These are phyloP conservation scores for Turdus rufiventris DNA, from an alignment of 2,113 vertebrate species.

Conservation along the genomic window DNA sequence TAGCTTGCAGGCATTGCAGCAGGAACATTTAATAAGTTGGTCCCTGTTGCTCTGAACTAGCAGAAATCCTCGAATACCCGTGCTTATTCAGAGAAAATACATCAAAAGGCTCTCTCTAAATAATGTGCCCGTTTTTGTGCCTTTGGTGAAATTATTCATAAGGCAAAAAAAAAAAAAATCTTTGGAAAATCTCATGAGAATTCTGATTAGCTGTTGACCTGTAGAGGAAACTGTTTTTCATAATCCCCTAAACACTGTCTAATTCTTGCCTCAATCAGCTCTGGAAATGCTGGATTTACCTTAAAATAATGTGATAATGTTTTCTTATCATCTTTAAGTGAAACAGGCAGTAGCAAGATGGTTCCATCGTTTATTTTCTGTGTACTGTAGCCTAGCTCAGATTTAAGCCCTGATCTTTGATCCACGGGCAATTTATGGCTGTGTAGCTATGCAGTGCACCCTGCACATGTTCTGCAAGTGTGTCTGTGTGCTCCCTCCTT, in stretches of 20 bases:
- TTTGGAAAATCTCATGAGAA: slow-evolving; percentile 91
- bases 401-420: slow-evolving; percentile 75
- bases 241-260: slow-evolving; percentile 91
- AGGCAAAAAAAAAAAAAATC: slow-evolving; percentile 84
- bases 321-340: slow-evolving; percentile 78
- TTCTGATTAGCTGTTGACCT: slow-evolving; percentile 99
- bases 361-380: slow-evolving; percentile 70
- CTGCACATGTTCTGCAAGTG: neutral
- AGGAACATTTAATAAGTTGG: slow-evolving; percentile 99
- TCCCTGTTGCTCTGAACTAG: slow-evolving; percentile 92
- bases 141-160: slow-evolving; percentile 99
- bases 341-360: slow-evolving; percentile 75
- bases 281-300: slow-evolving; percentile 81
- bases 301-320: slow-evolving; percentile 86
- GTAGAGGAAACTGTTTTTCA: slow-evolving; percentile 90
- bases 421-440: slow-evolving; percentile 63
- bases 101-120: slow-evolving; percentile 98
- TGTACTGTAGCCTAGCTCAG: slow-evolving; percentile 61
- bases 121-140: slow-evolving; percentile 93
- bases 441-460: neutral
- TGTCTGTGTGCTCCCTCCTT: neutral
- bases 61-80: slow-evolving; percentile 96
- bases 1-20: slow-evolving; percentile 99
- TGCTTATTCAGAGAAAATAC: slow-evolving; percentile 93
- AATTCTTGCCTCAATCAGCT: slow-evolving; percentile 82